These are phyloP conservation scores for Macaria liturata DNA, from an alignment of 2,888 invertebrate genomes.

Conservation along the genomic window DNA sequence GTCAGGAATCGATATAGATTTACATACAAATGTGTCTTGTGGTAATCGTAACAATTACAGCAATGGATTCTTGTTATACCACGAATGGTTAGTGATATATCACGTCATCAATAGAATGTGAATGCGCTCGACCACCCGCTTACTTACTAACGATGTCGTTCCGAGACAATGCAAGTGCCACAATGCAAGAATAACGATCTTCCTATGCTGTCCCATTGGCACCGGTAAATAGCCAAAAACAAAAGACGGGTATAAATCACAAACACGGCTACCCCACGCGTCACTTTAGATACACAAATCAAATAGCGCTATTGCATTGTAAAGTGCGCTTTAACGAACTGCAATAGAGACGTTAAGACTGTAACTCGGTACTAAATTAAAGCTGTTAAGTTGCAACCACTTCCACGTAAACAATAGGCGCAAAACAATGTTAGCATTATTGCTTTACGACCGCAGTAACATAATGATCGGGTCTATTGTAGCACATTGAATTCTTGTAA, in stretches of 20 bases:
- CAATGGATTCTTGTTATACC: constrained; percentile 60
- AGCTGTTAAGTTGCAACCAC: constrained; percentile 51
- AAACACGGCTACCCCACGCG: constrained; percentile 58
- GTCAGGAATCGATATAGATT: constrained; percentile 31
- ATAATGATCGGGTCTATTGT: constrained; percentile 74
- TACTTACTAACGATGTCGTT: constrained; percentile 80
- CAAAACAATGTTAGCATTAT: constrained; percentile 69
- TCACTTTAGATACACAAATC: constrained; percentile 44
- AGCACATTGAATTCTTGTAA: constrained; percentile 60
- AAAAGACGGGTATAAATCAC: constrained; percentile 81
- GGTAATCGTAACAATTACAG: constrained; percentile 63
- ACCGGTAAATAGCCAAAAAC: constrained; percentile 80
- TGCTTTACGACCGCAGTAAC: constrained; percentile 67
- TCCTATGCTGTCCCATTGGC: constrained; percentile 71
- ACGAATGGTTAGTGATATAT: constrained; percentile 62
- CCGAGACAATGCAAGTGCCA: constrained; percentile 73
- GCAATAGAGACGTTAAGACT: constrained; percentile 34
- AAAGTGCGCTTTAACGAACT: constrained; percentile 41
- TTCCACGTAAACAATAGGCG: constrained; percentile 74
- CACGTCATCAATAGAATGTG: constrained; percentile 75
- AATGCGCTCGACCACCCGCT: constrained; percentile 78
- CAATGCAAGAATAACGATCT: constrained; percentile 81
- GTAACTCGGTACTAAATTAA: constrained; percentile 16
- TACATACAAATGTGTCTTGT: constrained; percentile 49
- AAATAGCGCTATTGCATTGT: constrained; percentile 36